A percentile compares a stretch with the other conserved stretches of the same genome.
These are phyloP conservation scores for Platycercus adscitus DNA, from an alignment of 2,113 vertebrate species.

Conservation along the genomic window DNA sequence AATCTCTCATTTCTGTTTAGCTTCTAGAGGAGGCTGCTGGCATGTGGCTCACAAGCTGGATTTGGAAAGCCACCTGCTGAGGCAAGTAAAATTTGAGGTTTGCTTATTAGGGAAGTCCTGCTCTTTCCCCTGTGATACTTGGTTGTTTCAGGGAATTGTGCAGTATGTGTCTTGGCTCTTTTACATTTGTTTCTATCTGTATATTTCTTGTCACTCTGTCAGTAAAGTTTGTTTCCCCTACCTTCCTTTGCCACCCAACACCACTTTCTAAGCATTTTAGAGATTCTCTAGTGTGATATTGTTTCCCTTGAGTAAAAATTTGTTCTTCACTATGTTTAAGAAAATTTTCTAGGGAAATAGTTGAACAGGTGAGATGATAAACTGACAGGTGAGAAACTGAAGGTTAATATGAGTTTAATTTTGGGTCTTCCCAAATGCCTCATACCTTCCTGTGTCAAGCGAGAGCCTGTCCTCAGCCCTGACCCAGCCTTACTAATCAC, in stretches of 20 bases:
- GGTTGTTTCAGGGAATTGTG: neutral
- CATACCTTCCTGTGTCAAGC: neutral
- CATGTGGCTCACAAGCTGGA: neutral
- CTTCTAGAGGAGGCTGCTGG: neutral
- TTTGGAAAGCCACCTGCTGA: neutral
- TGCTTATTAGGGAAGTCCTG: neutral
- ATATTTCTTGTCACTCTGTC: neutral
- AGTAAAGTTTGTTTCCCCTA: neutral
- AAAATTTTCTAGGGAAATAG: neutral
- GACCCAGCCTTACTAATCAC: too few relatives aligned
- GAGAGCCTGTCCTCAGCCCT: neutral
- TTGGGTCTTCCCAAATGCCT: neutral
- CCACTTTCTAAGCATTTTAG: neutral
- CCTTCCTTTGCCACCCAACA: neutral
- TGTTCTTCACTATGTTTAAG: neutral
- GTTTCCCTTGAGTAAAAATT: neutral
- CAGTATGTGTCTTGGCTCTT: neutral
- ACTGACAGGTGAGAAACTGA: neutral
- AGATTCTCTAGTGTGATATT: neutral
- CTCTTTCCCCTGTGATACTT: neutral
- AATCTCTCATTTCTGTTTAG: neutral
- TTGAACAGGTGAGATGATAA: neutral
- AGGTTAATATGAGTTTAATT: neutral
- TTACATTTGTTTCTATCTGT: neutral
- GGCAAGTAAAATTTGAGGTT: neutral